These are phyloP conservation scores for Reticulitermes lucifugus DNA, from an alignment of 2,888 invertebrate species.

Conservation along the genomic window DNA sequence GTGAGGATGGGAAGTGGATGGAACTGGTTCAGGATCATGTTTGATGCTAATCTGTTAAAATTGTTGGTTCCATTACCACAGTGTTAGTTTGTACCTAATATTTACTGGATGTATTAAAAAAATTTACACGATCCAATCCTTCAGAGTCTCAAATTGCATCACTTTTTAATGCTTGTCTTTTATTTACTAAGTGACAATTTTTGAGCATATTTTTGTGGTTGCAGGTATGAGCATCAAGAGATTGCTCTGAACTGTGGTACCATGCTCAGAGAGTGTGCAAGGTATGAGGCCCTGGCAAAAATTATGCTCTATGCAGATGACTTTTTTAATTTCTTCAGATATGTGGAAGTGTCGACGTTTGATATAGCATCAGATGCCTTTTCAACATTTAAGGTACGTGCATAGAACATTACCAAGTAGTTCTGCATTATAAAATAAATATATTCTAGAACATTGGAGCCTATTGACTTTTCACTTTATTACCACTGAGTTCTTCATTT, in stretches of 20 bases:
- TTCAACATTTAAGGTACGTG: conserved; percentile 96
- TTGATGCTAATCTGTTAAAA: too few species aligned
- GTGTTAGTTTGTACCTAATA: background rate
- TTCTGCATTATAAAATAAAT: too few species aligned
- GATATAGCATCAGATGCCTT: conserved; percentile 99
- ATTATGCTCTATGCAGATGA: conserved; percentile 98
- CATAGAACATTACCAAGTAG: too few species aligned
- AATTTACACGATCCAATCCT: background rate
- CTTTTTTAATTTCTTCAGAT: conserved; percentile 99
- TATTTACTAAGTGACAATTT: background rate
- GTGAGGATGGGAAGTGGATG: too few species aligned
- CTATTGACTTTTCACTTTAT: too few species aligned
- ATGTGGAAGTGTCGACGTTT: conserved; percentile 99
- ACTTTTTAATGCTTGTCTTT: background rate
- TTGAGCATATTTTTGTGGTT: conserved; percentile 57
- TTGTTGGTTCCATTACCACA: too few species aligned
- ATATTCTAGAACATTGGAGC: too few species aligned
- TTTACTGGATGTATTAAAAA: background rate
- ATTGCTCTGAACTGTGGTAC: conserved; percentile 99
- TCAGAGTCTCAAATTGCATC: too few species aligned
- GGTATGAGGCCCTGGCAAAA: conserved; percentile 98
- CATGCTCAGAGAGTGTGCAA: conserved; percentile 98
- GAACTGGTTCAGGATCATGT: too few species aligned
- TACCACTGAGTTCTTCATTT: too few species aligned
- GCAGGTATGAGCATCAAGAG: conserved; percentile 96